Evolutionary conservation across 2,797 vertebrate genomes (phyloP).

Genomic region (Poeciliopsis turneri): DNA sequence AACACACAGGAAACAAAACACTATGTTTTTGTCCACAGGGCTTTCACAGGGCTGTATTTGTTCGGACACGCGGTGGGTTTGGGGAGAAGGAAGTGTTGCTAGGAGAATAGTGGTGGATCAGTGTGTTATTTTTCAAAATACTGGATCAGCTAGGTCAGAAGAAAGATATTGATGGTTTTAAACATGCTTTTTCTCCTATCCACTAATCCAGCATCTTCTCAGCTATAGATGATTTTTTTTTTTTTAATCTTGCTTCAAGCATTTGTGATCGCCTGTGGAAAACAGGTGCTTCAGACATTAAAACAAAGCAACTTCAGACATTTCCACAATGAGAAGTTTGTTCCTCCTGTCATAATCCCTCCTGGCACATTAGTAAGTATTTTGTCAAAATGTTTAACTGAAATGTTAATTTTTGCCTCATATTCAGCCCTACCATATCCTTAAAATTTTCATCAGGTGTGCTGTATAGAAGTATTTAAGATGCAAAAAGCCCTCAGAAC

Average conservation of each 20-base stretch:
- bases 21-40: conserved; percentile 48
- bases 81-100: conserved; percentile 32
- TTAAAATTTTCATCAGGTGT: background rate
- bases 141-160: conserved; percentile 40
- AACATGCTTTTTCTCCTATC: conserved; percentile 30
- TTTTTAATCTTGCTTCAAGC: conserved; percentile 27
- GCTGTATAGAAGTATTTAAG: background rate
- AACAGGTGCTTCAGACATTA: conserved; percentile 21
- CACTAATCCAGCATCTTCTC: conserved; percentile 38
- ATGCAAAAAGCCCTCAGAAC: background rate
- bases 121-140: conserved; percentile 51
- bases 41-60: conserved; percentile 32
- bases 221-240: conserved; percentile 20
- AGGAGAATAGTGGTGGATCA: conserved; percentile 35
- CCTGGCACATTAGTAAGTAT: conserved; percentile 28
- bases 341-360: conserved; percentile 33
- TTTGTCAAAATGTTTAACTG: conserved; percentile 34
- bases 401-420: conserved; percentile 24
- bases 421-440: conserved; percentile 7
- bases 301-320: conserved; percentile 39
- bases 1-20: conserved; percentile 74
- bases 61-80: conserved; percentile 22
- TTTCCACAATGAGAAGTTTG: conserved; percentile 12
- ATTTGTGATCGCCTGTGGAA: conserved; percentile 46
- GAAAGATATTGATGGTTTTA: conserved; percentile 44